Evolutionary conservation across 2,797 vertebrate genomes (phyloP).

Genomic region (Nyctalus aviator): DNA sequence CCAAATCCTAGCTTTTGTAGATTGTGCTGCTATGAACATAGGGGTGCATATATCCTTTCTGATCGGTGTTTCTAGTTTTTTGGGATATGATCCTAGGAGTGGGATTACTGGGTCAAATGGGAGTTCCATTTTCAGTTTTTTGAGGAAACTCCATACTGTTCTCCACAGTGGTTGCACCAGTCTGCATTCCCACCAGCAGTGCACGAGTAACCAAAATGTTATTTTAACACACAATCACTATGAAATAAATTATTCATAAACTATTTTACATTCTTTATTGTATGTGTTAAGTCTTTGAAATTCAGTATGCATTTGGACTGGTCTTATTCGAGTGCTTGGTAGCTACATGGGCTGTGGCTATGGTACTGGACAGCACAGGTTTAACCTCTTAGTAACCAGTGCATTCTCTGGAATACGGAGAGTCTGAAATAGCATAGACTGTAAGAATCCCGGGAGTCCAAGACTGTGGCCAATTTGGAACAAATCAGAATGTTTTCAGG

Average conservation of each 20-base stretch:
- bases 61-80: no score
- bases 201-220: background rate
- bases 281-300: background rate
- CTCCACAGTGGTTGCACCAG: no score
- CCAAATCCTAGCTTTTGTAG: no score
- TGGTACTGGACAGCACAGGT: no score
- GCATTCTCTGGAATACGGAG: background rate
- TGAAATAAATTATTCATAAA: background rate
- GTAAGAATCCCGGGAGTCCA: background rate
- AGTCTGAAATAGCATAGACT: background rate
- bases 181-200: no score
- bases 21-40: no score
- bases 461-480: background rate
- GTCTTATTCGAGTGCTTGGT: background rate
- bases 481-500: background rate
- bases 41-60: no score
- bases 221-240: background rate
- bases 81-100: no score
- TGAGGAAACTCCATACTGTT: no score
- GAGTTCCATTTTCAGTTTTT: no score
- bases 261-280: background rate
- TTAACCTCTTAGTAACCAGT: background rate
- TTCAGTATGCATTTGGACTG: background rate
- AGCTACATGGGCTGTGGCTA: accelerated
- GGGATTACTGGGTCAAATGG: no score